phyloP scores from a whole-genome alignment of 2,888 invertebrate species.

The Ochropleura leucogaster region DNA sequence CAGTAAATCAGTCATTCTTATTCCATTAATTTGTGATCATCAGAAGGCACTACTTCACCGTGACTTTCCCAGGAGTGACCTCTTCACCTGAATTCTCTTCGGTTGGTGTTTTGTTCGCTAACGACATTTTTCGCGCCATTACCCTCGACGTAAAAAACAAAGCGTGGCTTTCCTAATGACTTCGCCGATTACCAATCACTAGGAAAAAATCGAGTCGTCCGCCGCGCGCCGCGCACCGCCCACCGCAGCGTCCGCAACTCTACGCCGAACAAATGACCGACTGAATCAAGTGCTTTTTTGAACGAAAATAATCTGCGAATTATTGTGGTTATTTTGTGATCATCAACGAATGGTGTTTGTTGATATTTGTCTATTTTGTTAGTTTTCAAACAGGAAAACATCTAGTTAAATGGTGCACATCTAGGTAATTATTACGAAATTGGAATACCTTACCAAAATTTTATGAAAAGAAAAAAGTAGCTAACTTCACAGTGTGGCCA shows the following conservation, averaged over 20 bases:
- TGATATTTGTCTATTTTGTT: neutral
- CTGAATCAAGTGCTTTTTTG: constrained; percentile 34
- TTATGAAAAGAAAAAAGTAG: constrained; percentile 4
- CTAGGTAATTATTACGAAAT: neutral
- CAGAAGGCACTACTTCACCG: neutral
- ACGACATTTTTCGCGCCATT: constrained; percentile 85
- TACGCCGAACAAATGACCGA: constrained; percentile 57
- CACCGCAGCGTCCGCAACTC: constrained; percentile 12
- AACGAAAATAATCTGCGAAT: constrained; percentile 39
- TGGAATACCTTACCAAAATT: neutral
- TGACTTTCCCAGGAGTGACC: constrained; percentile 51
- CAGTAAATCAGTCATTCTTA: neutral
- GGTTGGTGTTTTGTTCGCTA: constrained; percentile 69
- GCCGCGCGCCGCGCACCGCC: constrained; percentile 40
- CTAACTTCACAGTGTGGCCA: constrained; percentile 10
- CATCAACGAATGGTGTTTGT: neutral
- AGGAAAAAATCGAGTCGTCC: constrained; percentile 75
- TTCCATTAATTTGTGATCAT: neutral
- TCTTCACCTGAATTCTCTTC: constrained; percentile 69
- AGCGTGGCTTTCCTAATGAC: constrained; percentile 81
- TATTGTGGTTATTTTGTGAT: constrained; percentile 17
- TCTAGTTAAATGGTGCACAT: neutral
- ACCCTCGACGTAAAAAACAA: constrained; percentile 83
- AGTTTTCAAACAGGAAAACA: neutral
- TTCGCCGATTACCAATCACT: constrained; percentile 85